Percentiles rank a stretch among this genome's conserved stretches.
phyloP scores from a whole-genome alignment of 2,888 invertebrate species.

The Nasonia oneida region DNA sequence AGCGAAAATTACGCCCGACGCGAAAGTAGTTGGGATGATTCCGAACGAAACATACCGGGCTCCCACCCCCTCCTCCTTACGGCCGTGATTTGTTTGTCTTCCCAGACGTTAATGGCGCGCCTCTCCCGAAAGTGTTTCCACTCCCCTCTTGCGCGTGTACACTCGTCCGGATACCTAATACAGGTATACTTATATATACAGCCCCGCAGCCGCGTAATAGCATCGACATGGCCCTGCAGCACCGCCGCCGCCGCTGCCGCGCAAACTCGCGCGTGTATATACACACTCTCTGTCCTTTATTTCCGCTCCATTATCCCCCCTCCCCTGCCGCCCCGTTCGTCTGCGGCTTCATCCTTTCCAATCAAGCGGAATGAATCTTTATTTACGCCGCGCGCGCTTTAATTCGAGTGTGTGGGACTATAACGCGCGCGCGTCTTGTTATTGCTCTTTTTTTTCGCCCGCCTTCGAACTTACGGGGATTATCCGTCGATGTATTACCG shows the following conservation, averaged over 20 bases:
- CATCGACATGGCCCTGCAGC: slow-evolving; percentile 7
- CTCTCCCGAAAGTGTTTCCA: slow-evolving; percentile 43
- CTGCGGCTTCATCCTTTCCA: slow-evolving; percentile 59
- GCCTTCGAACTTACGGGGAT: background rate
- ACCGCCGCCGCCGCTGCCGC: background rate
- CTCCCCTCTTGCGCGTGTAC: background rate
- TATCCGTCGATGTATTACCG: slow-evolving; percentile 10
- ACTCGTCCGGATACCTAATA: background rate
- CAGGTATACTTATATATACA: background rate
- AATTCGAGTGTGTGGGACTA: slow-evolving; percentile 26
- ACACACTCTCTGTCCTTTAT: slow-evolving; percentile 50
- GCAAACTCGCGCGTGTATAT: background rate
- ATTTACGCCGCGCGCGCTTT: slow-evolving; percentile 55
- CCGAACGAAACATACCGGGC: background rate
- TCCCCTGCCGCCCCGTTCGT: background rate
- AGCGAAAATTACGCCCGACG: slow-evolving; percentile 48
- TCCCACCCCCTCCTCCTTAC: background rate
- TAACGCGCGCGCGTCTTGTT: background rate
- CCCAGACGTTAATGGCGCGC: slow-evolving; percentile 47
- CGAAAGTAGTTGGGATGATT: slow-evolving; percentile 38
- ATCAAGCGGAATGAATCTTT: slow-evolving; percentile 60
- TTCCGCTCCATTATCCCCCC: slow-evolving; percentile 62
- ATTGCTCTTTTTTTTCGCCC: background rate
- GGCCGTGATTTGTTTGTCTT: slow-evolving; percentile 52
- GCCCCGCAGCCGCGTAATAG: slow-evolving; percentile 17